Conservation (phyloP, 2,797 vertebrate genomes). For the Anabacerthia variegaticeps region DNA sequence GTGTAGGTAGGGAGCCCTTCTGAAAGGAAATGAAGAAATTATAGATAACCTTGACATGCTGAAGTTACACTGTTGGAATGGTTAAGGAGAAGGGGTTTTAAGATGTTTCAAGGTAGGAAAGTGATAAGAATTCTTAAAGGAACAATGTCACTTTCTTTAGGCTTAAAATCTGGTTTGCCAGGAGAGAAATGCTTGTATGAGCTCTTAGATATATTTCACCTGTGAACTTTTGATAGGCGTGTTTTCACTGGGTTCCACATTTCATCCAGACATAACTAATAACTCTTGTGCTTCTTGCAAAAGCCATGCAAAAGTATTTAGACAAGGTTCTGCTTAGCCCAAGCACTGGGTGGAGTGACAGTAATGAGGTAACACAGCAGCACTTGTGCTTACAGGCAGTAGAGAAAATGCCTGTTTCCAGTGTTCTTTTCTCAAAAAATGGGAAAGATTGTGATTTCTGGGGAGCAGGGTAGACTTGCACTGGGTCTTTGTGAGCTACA, state of each 20-base stretch:
- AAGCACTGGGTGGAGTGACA: background rate
- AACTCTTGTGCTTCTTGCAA: background rate
- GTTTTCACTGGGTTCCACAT: background rate
- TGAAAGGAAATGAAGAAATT: conserved; percentile 70
- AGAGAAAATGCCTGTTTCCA: background rate
- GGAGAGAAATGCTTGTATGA: background rate
- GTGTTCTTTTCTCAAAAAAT: background rate
- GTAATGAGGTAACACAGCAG: background rate
- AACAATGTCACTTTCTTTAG: background rate
- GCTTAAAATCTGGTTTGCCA: background rate
- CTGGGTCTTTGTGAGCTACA: background rate
- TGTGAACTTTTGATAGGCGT: background rate
- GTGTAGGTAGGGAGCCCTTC: conserved; percentile 62
- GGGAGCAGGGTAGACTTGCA: background rate
- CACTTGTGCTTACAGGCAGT: background rate
- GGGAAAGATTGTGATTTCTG: background rate
- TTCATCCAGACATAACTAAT: background rate
- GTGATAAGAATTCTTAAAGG: conserved; percentile 12
- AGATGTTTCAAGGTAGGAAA: background rate
- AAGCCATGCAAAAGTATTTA: background rate
- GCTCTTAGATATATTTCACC: background rate
- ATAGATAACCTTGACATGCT: conserved; percentile 63
- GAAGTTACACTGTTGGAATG: conserved; percentile 46
- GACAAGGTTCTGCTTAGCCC: background rate
- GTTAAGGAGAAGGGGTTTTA: conserved; percentile 8